A percentile compares a stretch with the other conserved stretches of the same genome.
Conservation (phyloP, 2,888 invertebrate genomes). For the Lithophane ornitopus region DNA sequence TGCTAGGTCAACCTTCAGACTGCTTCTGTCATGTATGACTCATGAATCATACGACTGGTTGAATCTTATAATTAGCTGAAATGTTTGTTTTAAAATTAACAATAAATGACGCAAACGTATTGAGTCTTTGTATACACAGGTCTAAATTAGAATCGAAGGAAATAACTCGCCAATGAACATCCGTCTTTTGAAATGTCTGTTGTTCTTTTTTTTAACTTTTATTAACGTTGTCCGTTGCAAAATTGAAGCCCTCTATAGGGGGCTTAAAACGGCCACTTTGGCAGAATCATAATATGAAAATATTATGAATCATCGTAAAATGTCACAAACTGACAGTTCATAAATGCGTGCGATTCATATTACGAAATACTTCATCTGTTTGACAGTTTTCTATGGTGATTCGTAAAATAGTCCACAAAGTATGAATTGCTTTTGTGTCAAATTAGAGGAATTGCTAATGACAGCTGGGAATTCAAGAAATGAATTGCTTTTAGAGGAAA, state of each 20-base stretch:
- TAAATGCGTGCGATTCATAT: too few species aligned
- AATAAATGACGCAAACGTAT: constrained; percentile 44
- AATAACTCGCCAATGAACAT: not conserved
- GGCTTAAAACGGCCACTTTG: too few species aligned
- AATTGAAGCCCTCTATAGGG: not conserved
- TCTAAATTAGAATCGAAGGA: constrained; percentile 28
- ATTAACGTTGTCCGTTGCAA: not conserved
- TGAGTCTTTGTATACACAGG: constrained; percentile 13
- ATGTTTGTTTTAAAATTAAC: constrained; percentile 53
- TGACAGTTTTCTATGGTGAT: too few species aligned
- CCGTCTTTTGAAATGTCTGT: not conserved
- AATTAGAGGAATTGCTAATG: too few species aligned
- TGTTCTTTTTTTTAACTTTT: not conserved
- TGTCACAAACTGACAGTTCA: too few species aligned
- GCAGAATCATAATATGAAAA: too few species aligned
- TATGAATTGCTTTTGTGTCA: too few species aligned
- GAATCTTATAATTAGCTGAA: constrained; percentile 42
- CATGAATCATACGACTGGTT: constrained; percentile 38
- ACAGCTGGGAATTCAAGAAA: too few species aligned
- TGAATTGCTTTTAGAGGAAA: too few species aligned
- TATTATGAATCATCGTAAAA: too few species aligned
- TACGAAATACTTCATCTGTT: too few species aligned
- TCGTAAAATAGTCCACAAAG: too few species aligned
- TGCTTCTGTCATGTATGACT: not conserved
- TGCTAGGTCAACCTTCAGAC: not conserved